phyloP scores from a whole-genome alignment of 92 coral and sea anemone genomes.

The Heteractis magnifica region DNA sequence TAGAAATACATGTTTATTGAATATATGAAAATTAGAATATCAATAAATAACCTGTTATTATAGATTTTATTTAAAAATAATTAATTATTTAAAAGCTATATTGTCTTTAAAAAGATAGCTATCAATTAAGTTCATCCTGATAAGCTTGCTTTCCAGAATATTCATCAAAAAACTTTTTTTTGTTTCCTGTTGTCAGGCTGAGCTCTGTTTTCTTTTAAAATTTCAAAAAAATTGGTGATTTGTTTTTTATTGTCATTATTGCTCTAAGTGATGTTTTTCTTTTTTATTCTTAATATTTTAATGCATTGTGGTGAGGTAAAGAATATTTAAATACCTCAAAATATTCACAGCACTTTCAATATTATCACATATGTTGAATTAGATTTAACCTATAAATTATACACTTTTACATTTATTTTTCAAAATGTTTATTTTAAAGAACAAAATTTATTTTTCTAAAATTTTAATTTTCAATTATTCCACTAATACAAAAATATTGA shows the following conservation, averaged over 20 bases:
- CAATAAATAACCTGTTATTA: conserved; percentile 13
- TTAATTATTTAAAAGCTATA: not conserved
- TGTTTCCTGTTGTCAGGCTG: not conserved
- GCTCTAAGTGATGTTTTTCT: not conserved
- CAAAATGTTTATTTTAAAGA: not conserved
- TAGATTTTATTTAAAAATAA: not conserved
- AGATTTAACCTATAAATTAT: too few relatives aligned
- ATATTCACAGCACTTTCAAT: not conserved
- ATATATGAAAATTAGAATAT: not conserved
- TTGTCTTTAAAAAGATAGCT: not conserved
- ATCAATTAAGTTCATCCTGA: not conserved
- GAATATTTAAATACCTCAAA: conserved; percentile 1
- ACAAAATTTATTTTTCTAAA: not conserved
- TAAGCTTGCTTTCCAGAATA: not conserved
- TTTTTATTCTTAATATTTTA: not conserved
- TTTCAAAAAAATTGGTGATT: not conserved
- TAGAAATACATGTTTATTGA: not conserved
- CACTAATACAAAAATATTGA: not conserved
- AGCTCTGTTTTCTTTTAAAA: not conserved
- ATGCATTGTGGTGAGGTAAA: conserved; percentile 3
- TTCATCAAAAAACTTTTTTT: not conserved
- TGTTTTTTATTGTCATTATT: conserved; percentile 8
- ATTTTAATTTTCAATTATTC: not conserved
- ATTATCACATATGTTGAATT: not conserved
- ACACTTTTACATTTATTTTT: too few relatives aligned